These are phyloP conservation scores for Bruchidius siliquastri DNA, from an alignment of 2,888 invertebrate genomes.

Conservation along the genomic window DNA sequence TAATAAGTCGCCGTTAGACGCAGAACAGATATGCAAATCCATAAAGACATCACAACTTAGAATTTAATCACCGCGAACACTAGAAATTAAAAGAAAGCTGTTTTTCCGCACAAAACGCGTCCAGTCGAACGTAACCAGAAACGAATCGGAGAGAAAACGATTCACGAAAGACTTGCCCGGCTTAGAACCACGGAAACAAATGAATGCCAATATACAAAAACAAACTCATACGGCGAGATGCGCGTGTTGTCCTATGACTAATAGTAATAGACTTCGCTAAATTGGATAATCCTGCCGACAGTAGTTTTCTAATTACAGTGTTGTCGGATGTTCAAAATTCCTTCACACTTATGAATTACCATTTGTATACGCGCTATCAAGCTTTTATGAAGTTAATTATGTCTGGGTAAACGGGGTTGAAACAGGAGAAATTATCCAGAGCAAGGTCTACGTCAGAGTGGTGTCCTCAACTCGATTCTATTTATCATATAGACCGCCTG, in stretches of 20 bases:
- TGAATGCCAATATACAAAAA: background rate
- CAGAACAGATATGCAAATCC: background rate
- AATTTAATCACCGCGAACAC: background rate
- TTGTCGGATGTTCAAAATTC: conserved; percentile 9
- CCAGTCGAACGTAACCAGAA: background rate
- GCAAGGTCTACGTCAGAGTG: too few relatives aligned
- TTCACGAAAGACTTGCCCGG: background rate
- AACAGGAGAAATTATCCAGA: too few relatives aligned
- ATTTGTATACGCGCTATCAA: too few relatives aligned
- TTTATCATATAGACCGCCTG: too few relatives aligned
- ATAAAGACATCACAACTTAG: background rate
- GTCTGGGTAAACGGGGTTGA: too few relatives aligned
- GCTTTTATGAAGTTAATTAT: too few relatives aligned
- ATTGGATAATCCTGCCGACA: conserved; percentile 17
- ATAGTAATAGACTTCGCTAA: conserved; percentile 12
- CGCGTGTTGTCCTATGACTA: conserved; percentile 13
- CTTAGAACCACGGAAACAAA: background rate
- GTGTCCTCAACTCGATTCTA: too few relatives aligned
- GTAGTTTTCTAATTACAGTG: conserved; percentile 11
- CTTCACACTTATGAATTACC: background rate
- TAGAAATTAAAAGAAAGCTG: background rate
- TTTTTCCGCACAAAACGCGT: background rate
- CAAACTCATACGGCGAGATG: conserved; percentile 11
- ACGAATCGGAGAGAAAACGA: background rate
- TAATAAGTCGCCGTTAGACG: background rate